Base-by-base conservation (phyloP, 2,888 invertebrate genomes). In the Rotaria socialis region DNA sequence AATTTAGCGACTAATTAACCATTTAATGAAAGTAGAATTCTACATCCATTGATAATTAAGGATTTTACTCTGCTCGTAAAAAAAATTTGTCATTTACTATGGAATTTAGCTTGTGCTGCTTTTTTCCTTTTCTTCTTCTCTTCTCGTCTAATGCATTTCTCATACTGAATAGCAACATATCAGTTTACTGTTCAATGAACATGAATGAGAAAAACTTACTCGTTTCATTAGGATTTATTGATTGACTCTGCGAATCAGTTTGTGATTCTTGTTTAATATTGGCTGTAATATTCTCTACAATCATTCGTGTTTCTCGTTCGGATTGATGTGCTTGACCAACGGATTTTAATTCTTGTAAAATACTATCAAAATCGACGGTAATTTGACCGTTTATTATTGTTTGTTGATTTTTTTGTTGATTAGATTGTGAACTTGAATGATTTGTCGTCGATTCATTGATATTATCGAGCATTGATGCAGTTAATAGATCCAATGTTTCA, bases 391-490 rank as follows among this genome's bases (percentile, higher is more conserved):
- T 80, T 22, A n/a, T 47, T 14, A 41, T 47, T 43, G 22, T 22
- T 24, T 22, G 80, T n/a, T 43, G 80, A n/a, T 43, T 11, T 80
- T 47, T n/a, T 11, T 80, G 80, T 47, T 43, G 47, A n/a, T 47
- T 47, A n/a, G 80, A 47, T 11, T 80, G 24, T 80, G 80, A 80
- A 47, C 24, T 75, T 22, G 75, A 75, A 24, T 43, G 41, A 43
- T 19, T 47, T 7, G 24, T 24, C 47, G 80, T 47, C 8, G 47
- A 47, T 14, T 43, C 80, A 80, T 8, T 24, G 3, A 47, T 43
- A 47, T 80, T 47, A n/a, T 80, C 80, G 14, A 80, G n/a, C 80
- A 80, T 80, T 47, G 80, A 80, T n/a, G 16, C 80, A 80, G 80
- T 80, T 47, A 80, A 80, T n/a, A 24, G 80, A 47, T 80, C 80